Conservation (phyloP, 2,888 invertebrate species). For the Diarsia dahlii region DNA sequence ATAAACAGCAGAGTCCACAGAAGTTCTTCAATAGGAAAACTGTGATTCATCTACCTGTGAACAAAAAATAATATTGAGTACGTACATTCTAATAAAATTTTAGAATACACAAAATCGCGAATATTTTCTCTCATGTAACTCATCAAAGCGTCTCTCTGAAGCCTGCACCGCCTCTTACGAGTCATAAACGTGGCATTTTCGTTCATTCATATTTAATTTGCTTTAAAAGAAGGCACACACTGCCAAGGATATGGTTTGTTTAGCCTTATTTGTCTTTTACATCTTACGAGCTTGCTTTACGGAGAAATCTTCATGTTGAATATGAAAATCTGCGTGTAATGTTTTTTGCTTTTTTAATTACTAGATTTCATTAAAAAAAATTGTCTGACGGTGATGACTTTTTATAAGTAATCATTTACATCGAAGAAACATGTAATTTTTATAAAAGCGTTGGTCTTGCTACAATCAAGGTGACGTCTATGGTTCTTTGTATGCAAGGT, state of each 20-base stretch:
- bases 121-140: conserved; percentile 34
- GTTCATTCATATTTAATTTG: conserved; percentile 69
- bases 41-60: neutral
- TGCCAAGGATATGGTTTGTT: conserved; percentile 35
- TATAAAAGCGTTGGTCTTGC: too few species aligned
- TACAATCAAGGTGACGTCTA: too few species aligned
- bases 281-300: conserved; percentile 31
- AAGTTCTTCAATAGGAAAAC: neutral
- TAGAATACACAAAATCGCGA: conserved; percentile 20
- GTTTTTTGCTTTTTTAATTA: neutral
- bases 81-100: neutral
- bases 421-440: too few species aligned
- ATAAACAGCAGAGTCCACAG: too few species aligned
- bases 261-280: conserved; percentile 41
- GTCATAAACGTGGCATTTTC: conserved; percentile 66
- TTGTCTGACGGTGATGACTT: too few species aligned
- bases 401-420: too few species aligned
- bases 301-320: neutral
- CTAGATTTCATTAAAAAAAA: too few species aligned
- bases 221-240: conserved; percentile 60
- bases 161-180: conserved; percentile 48
- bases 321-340: conserved; percentile 13
- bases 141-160: conserved; percentile 59
- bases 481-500: too few species aligned
- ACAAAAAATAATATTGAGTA: neutral